These are phyloP conservation scores for Perognathus longimembris DNA, from an alignment of 2,113 vertebrate genomes.

Conservation along the genomic window DNA sequence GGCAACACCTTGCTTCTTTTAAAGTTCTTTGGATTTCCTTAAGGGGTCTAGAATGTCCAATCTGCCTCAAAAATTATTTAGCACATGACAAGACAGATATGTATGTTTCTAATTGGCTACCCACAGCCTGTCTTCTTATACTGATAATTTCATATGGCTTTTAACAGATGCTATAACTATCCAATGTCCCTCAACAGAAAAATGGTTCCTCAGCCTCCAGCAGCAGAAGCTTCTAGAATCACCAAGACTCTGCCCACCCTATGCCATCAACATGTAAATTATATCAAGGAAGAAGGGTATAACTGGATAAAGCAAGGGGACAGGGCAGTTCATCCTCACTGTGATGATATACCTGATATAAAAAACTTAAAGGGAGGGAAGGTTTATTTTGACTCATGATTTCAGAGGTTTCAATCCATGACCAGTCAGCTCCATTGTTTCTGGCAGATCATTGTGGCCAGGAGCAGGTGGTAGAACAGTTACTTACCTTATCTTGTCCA, in stretches of 20 bases:
- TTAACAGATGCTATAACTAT: too few species aligned
- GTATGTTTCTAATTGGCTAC: too few species aligned
- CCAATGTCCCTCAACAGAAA: too few species aligned
- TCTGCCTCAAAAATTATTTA: too few species aligned
- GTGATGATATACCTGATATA: not conserved
- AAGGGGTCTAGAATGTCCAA: too few species aligned
- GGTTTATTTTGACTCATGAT: not conserved
- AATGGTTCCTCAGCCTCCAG: too few species aligned
- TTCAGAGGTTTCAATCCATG: not conserved
- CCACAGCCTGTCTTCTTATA: too few species aligned
- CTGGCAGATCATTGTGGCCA: not conserved
- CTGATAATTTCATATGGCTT: too few species aligned
- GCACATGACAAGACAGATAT: too few species aligned
- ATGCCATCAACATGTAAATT: not conserved
- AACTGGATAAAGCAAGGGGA: rapidly evolving
- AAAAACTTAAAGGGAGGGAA: not conserved
- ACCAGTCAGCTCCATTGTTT: not conserved
- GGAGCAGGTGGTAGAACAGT: not conserved
- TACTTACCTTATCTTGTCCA: not conserved
- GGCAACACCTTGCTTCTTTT: too few species aligned
- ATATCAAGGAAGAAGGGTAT: rapidly evolving
- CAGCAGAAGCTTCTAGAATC: not conserved
- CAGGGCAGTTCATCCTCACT: not conserved
- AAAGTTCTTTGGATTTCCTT: not conserved
- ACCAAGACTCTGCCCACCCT: not conserved